Percentiles rank a stretch among this genome's conserved stretches.
phyloP scores from a whole-genome alignment of 2,113 vertebrate genomes.

The Oreochromis aureus region DNA sequence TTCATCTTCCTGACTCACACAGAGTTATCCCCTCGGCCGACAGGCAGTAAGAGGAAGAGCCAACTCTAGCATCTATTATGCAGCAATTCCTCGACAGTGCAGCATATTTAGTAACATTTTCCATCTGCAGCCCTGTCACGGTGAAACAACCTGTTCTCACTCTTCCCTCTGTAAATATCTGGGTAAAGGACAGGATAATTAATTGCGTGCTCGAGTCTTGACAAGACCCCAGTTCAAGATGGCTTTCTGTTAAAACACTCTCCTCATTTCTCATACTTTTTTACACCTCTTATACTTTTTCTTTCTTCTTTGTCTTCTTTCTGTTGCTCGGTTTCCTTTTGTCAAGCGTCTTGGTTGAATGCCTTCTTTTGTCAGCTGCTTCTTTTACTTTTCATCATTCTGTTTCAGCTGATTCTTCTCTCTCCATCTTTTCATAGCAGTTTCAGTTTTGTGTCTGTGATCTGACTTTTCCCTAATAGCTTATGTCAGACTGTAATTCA shows the following conservation, averaged over 20 bases:
- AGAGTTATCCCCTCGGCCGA: not conserved
- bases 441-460: not conserved
- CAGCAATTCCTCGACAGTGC: conserved; percentile 14
- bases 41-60: not conserved
- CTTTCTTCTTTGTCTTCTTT: not conserved
- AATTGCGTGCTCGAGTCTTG: not conserved
- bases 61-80: conserved; percentile 4
- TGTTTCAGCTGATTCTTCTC: not conserved
- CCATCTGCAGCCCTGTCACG: not conserved
- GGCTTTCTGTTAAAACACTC: not conserved
- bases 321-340: not conserved
- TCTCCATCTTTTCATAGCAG: not conserved
- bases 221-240: not conserved
- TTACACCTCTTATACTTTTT: not conserved
- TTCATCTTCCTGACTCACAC: conserved; percentile 1
- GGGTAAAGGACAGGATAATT: not conserved
- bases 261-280: not conserved
- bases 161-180: not conserved
- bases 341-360: not conserved
- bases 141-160: not conserved
- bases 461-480: not conserved
- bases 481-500: not conserved
- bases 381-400: not conserved
- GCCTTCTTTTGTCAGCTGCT: not conserved
- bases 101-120: not conserved